Percentiles rank a stretch among this genome's conserved stretches.
phyloP scores from a whole-genome alignment of 2,797 vertebrate species.

The Pristis pectinata region DNA sequence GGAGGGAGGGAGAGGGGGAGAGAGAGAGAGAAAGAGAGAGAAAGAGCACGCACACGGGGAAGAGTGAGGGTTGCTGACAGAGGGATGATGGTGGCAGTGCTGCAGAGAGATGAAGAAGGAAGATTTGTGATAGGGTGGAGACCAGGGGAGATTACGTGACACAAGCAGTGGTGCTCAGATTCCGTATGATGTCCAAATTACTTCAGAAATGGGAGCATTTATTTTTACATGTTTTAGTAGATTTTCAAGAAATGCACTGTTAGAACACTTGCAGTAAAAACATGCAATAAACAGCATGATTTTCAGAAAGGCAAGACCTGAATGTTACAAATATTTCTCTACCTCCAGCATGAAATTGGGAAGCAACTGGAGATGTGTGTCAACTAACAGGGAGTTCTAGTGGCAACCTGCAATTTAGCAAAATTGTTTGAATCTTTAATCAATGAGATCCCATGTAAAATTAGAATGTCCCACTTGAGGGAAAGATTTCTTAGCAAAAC shows the following conservation, averaged over 20 bases:
- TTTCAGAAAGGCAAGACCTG: not conserved
- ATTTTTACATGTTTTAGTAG: not conserved
- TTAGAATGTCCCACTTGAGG: not conserved
- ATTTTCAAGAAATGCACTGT: not conserved
- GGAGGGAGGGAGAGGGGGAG: too few relatives aligned
- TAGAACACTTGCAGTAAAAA: not conserved
- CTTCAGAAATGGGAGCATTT: not conserved
- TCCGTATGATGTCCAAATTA: too few relatives aligned
- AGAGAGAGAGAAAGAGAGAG: too few relatives aligned
- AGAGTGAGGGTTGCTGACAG: too few relatives aligned
- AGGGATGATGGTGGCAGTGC: too few relatives aligned
- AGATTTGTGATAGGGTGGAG: too few relatives aligned
- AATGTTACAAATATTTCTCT: not conserved
- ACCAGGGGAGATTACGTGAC: too few relatives aligned
- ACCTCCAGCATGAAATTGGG: not conserved
- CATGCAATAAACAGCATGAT: not conserved
- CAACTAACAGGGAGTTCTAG: not conserved
- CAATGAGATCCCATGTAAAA: not conserved
- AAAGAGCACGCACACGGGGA: too few relatives aligned
- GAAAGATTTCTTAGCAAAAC: not conserved
- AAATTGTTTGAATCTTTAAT: not conserved
- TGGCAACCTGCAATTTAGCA: not conserved
- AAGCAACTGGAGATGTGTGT: not conserved
- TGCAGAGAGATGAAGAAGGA: too few relatives aligned
- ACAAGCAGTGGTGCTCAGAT: too few relatives aligned